Evolutionary conservation across 1,140 invertebrate genomes (phyloP).

Genomic region (Magallana ariakensis): DNA sequence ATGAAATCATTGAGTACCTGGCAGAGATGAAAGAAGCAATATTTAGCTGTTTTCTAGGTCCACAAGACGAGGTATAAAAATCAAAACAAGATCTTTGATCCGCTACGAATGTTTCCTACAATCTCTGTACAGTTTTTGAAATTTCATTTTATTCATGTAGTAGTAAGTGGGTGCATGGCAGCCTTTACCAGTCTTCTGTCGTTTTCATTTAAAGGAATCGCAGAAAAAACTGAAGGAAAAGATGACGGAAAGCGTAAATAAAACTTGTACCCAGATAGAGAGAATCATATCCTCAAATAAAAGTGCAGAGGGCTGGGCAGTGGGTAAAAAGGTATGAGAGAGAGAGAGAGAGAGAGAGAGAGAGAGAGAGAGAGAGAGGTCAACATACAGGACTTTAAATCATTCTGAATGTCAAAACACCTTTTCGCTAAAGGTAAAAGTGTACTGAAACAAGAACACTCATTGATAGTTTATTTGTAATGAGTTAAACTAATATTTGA

Average conservation of each 20-base stretch:
- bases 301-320: neutral
- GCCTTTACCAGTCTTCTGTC: neutral
- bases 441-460: too few relatives aligned
- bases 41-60: neutral
- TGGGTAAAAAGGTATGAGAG: neutral
- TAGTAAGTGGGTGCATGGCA: too few relatives aligned
- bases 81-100: too few relatives aligned
- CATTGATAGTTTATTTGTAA: too few relatives aligned
- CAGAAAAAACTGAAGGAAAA: neutral
- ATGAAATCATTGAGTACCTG: constrained; percentile 27
- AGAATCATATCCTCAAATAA: neutral
- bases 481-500: neutral
- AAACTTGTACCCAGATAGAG: neutral
- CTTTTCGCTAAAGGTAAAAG: too few relatives aligned
- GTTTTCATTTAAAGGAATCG: neutral
- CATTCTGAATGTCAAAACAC: too few relatives aligned
- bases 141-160: too few relatives aligned
- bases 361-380: neutral
- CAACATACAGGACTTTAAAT: neutral
- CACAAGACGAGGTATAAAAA: neutral
- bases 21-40: neutral
- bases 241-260: neutral
- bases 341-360: too few relatives aligned
- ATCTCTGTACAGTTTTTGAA: neutral
- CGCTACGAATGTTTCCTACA: neutral